These are phyloP conservation scores for Alces alces DNA, from an alignment of 2,113 vertebrate species.

Conservation along the genomic window DNA sequence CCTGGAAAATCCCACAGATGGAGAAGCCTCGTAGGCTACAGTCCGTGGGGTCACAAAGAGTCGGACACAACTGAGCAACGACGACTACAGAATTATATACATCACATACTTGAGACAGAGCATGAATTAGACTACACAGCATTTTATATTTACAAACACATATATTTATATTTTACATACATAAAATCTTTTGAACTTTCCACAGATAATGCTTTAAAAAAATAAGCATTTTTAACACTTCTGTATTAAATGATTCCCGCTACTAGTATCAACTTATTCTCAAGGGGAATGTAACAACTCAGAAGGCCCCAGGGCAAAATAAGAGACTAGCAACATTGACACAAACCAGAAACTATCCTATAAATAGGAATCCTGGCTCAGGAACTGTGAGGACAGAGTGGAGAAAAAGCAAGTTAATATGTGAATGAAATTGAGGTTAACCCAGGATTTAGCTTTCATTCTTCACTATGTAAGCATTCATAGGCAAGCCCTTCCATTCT, in stretches of 20 bases:
- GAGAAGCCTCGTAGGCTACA: too few relatives aligned
- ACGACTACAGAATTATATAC: background rate
- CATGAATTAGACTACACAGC: background rate
- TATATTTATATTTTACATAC: background rate
- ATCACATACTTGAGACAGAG: background rate
- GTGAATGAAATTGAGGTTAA: conserved; percentile 22
- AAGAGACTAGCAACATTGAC: background rate
- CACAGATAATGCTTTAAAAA: background rate
- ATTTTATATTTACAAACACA: background rate
- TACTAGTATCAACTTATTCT: background rate
- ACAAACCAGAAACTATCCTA: background rate
- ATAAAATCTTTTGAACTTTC: background rate
- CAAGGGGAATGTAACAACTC: background rate
- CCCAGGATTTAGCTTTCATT: conserved; percentile 26
- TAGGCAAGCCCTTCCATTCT: background rate
- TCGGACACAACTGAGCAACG: too few relatives aligned
- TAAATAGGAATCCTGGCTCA: conserved; percentile 11
- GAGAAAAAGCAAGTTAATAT: background rate
- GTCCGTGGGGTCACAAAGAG: too few relatives aligned
- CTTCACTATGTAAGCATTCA: background rate
- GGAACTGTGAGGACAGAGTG: background rate
- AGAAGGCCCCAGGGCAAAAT: background rate
- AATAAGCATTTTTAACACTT: background rate
- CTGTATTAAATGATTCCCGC: background rate
- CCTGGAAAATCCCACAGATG: too few relatives aligned